Conservation (phyloP, 2,797 vertebrate genomes). For the Pipistrellus pipistrellus region DNA sequence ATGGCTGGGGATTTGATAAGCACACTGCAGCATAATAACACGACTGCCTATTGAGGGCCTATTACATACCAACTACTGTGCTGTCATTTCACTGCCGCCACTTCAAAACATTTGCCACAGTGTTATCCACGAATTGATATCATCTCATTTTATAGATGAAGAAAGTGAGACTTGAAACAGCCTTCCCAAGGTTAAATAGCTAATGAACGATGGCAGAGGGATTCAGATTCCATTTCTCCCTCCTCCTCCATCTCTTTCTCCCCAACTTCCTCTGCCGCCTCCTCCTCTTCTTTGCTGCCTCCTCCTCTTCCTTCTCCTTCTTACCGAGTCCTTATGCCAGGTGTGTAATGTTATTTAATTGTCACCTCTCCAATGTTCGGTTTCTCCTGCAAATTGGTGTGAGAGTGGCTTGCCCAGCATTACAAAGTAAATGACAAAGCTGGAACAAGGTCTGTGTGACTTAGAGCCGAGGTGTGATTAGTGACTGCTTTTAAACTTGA, state of each 20-base stretch:
- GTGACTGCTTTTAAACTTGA: not conserved
- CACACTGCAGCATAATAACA: not conserved
- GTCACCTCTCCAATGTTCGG: not conserved
- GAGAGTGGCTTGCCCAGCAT: not conserved
- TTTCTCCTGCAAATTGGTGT: not conserved
- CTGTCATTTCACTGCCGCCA: not conserved
- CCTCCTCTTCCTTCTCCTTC: not conserved
- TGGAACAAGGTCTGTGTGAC: not conserved
- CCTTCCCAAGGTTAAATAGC: not conserved
- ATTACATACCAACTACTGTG: not conserved
- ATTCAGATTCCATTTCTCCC: not conserved
- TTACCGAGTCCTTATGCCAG: not conserved
- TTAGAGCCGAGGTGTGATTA: not conserved
- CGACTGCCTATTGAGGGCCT: not conserved
- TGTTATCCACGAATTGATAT: not conserved
- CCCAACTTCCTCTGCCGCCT: not conserved
- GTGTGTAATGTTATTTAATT: not conserved
- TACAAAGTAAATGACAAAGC: not conserved
- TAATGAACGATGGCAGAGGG: not conserved
- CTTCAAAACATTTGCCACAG: not conserved
- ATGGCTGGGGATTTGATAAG: conserved; percentile 50
- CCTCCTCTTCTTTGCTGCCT: not conserved
- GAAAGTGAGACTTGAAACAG: not conserved
- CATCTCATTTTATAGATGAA: conserved; percentile 46
- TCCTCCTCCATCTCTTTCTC: no score